These are phyloP conservation scores for Spisula subtruncata DNA, from an alignment of 2,888 invertebrate species.

Conservation along the genomic window DNA sequence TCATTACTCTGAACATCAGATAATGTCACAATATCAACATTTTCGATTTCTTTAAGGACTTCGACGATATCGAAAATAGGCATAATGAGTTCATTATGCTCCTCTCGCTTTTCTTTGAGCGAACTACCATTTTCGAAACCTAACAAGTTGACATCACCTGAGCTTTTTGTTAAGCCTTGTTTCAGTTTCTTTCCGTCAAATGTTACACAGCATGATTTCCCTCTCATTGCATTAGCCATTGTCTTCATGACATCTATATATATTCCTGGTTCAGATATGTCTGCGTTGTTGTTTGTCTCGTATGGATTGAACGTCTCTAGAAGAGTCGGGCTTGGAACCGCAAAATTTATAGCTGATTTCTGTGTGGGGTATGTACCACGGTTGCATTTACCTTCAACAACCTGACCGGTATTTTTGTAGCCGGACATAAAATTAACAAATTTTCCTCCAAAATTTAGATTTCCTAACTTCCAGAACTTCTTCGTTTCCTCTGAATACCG, in stretches of 20 bases:
- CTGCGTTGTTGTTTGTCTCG: not conserved
- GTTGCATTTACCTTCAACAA: not conserved
- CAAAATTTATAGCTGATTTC: conserved; percentile 6
- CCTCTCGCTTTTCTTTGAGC: not conserved
- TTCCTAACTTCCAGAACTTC: too few relatives aligned
- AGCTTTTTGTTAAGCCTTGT: not conserved
- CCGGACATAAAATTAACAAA: conserved; percentile 42
- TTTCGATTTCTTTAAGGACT: not conserved
- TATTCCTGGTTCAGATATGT: conserved; percentile 36
- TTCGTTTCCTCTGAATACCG: too few relatives aligned
- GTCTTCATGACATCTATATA: conserved; percentile 36
- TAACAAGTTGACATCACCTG: conserved; percentile 36
- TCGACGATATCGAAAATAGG: not conserved
- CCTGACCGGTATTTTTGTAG: conserved; percentile 5
- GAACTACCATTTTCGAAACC: conserved; percentile 14
- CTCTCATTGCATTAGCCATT: not conserved
- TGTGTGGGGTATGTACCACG: not conserved
- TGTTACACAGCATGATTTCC: too few relatives aligned
- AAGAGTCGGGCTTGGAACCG: not conserved
- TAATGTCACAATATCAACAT: too few relatives aligned
- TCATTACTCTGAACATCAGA: not conserved
- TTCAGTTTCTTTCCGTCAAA: too few relatives aligned
- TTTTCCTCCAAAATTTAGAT: conserved; percentile 25
- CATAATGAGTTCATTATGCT: not conserved
- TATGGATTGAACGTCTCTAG: not conserved